Evolutionary conservation across 2,113 vertebrate species (phyloP), one percentile per base, ranked within the genome.

Genomic region (Lycaon pictus): DNA sequence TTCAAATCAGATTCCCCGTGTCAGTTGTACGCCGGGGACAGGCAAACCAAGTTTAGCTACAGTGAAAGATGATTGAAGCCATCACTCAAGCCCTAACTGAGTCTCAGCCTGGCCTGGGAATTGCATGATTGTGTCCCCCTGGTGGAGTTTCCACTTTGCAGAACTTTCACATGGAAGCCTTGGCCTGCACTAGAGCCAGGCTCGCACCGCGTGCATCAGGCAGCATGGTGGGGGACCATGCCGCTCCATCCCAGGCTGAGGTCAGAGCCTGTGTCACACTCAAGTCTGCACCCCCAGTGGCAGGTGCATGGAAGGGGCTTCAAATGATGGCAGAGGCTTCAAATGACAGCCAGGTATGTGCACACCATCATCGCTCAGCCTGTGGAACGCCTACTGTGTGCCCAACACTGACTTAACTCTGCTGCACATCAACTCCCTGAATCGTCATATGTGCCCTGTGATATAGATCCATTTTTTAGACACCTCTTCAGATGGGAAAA

Each of bases 161-260:
- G 53, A 67, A 27, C 77, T 8, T n/a, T 20, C 48, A 3, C 7
- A 0, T 7, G 13, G 4, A 15, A 35, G 65, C 37, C 0, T 55
- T 0, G 37, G 53, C 37, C 1, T 9, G 37, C 4, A 13, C 37
- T 32, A 23, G 13, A 16, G 13, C 29, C 63, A 9, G 74, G 13
- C 5, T 1, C 2, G 22, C 2, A 0, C 16, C 22, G 17, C 0
- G 7, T 7, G 0, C 13, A 7, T 19, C 82, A 3, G 43, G 32
- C 1, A 5, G 48, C 7, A 0, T 4, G 0, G 51, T 1, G 11
- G 13, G 8, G 37, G 55, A 2, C 43, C 3, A 0, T 1, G 1
- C 22, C 15, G 0, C n/a, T 17, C 62, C 2, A 4, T 15, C 17
- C 3, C 12, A 32, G 8, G n/a, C 48, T 37, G 80, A 1, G 11